A percentile compares a stretch with the other conserved stretches of the same genome.
These are phyloP conservation scores for Leontopithecus rosalia DNA, from an alignment of 2,797 vertebrate species.

Conservation along the genomic window DNA sequence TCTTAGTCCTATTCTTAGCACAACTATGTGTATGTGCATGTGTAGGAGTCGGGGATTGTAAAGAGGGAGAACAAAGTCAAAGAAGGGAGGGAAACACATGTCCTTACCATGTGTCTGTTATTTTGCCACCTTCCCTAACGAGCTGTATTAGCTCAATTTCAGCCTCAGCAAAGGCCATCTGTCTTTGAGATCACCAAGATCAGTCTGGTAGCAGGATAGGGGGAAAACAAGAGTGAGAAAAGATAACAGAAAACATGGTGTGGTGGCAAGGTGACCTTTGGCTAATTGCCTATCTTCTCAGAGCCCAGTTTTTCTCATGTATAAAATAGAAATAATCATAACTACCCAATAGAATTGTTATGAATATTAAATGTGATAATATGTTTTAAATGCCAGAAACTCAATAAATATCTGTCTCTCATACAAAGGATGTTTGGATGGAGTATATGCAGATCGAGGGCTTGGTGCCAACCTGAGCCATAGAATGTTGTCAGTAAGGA, in stretches of 20 bases:
- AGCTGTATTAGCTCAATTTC: background rate
- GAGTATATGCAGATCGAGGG: background rate
- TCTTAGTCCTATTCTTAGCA: background rate
- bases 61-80: background rate
- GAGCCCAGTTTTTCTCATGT: background rate
- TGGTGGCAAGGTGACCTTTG: background rate
- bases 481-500: background rate
- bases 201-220: background rate
- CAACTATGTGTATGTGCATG: background rate
- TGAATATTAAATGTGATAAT: background rate
- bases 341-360: background rate
- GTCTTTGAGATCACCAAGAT: background rate
- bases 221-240: background rate
- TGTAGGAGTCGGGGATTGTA: fast-evolving
- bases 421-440: background rate
- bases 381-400: background rate
- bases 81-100: background rate
- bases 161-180: background rate
- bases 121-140: background rate
- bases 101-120: background rate
- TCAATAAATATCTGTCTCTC: background rate
- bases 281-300: background rate
- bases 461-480: background rate
- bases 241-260: background rate
- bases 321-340: background rate